A percentile compares a stretch with the other conserved stretches of the same genome.
Evolutionary conservation across 1,140 invertebrate species (phyloP).

Genomic region (Lutraria rhynchaena): DNA sequence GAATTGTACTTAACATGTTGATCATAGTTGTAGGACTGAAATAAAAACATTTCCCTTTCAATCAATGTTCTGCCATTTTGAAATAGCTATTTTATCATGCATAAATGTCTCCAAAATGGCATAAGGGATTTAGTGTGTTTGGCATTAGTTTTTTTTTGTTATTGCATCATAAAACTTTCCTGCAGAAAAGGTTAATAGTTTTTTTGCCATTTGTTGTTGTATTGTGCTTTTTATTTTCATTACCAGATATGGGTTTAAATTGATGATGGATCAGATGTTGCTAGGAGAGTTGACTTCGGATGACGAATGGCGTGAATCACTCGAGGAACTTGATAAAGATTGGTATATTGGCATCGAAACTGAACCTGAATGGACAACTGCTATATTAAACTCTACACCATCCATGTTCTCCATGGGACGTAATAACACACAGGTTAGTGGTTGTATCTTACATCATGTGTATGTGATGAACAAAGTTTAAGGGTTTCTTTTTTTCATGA

Average conservation of each 20-base stretch:
- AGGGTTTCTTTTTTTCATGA: no score
- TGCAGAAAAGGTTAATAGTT: neutral
- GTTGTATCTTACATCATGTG: no score
- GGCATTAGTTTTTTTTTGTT: neutral
- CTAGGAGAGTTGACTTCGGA: conserved; percentile 79
- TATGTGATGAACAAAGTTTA: no score
- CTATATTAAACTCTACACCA: conserved; percentile 79
- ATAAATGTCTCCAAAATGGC: no score
- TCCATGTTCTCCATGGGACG: conserved; percentile 83
- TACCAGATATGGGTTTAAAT: conserved; percentile 82
- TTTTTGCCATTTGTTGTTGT: neutral
- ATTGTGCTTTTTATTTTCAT: neutral
- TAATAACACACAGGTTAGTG: conserved; percentile 78
- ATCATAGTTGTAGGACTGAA: no score
- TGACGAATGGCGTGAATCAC: conserved; percentile 80
- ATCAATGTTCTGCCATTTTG: no score
- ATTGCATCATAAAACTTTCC: neutral
- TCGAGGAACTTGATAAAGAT: conserved; percentile 81
- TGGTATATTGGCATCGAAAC: conserved; percentile 83
- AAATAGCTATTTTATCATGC: no score
- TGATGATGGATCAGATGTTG: conserved; percentile 83
- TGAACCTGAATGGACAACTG: conserved; percentile 80
- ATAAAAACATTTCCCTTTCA: no score
- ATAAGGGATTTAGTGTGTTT: no score
- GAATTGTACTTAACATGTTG: no score